Evolutionary conservation across 2,888 invertebrate genomes (phyloP).

Genomic region (Seira sanloemensis): DNA sequence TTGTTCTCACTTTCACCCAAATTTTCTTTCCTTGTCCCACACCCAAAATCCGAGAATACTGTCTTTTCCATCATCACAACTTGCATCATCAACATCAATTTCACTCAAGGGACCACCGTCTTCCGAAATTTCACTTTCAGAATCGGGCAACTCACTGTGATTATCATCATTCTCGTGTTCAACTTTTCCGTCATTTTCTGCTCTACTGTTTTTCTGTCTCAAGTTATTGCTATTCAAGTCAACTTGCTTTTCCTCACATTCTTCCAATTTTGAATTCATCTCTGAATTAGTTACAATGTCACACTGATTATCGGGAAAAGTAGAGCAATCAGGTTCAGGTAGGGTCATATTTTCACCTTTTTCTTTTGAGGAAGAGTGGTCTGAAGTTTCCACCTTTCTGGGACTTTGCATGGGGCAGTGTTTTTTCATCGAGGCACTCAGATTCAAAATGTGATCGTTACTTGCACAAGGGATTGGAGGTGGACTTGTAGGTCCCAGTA

Average conservation of each 20-base stretch:
- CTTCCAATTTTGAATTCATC: not conserved
- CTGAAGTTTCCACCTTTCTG: not conserved
- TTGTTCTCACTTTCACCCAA: no score
- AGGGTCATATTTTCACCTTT: not conserved
- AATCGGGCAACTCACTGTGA: not conserved
- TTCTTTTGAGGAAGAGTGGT: conserved; percentile 11
- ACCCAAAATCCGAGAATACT: not conserved
- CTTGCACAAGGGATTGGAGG: not conserved
- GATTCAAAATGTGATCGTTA: conserved; percentile 42
- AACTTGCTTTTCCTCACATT: conserved; percentile 4
- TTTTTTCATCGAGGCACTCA: conserved; percentile 40
- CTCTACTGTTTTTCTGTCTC: conserved; percentile 13
- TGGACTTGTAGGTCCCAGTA: conserved; percentile 17
- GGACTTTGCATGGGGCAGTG: conserved; percentile 32
- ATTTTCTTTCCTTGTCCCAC: no score
- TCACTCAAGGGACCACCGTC: conserved; percentile 29
- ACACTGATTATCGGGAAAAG: not conserved
- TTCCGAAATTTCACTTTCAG: conserved; percentile 26
- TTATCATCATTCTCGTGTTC: not conserved
- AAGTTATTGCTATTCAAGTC: conserved; percentile 49
- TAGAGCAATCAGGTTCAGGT: not conserved
- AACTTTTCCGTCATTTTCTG: not conserved
- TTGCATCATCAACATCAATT: conserved; percentile 43
- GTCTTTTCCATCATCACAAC: not conserved
- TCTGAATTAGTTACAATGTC: not conserved